phyloP scores from a whole-genome alignment of 2,888 invertebrate genomes.

The Lutraria lutraria region DNA sequence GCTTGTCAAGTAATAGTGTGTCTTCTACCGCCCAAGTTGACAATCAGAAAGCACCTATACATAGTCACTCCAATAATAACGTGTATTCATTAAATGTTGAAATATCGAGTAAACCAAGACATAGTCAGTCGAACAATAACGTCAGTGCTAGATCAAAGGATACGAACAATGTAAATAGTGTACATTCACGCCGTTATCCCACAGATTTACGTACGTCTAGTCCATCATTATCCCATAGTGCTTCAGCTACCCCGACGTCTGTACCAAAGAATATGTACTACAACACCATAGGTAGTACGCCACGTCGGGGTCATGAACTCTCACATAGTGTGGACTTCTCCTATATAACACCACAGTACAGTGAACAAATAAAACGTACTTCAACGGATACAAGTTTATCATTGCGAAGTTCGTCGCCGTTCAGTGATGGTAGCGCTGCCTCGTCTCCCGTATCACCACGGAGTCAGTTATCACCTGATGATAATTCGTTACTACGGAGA shows the following conservation, averaged over 20 bases:
- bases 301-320: slow-evolving; percentile 74
- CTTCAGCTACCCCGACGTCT: slow-evolving; percentile 47
- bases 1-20: slow-evolving; percentile 60
- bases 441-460: slow-evolving; percentile 55
- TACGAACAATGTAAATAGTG: slow-evolving; percentile 24
- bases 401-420: slow-evolving; percentile 66
- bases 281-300: slow-evolving; percentile 71
- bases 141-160: slow-evolving; percentile 62
- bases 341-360: slow-evolving; percentile 68
- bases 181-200: slow-evolving; percentile 53
- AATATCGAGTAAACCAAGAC: slow-evolving; percentile 44
- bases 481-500: slow-evolving; percentile 69
- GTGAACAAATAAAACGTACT: slow-evolving; percentile 75
- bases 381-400: slow-evolving; percentile 80
- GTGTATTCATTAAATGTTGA: slow-evolving; percentile 61
- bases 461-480: slow-evolving; percentile 67
- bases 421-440: slow-evolving; percentile 58
- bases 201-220: slow-evolving; percentile 65
- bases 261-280: slow-evolving; percentile 55
- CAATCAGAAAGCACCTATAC: slow-evolving; percentile 36
- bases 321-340: slow-evolving; percentile 81
- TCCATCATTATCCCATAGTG: slow-evolving; percentile 65
- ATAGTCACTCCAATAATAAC: slow-evolving; percentile 64
- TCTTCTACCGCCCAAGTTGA: slow-evolving; percentile 39
- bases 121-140: slow-evolving; percentile 60